A percentile compares a stretch with the other conserved stretches of the same genome.
phyloP scores from a whole-genome alignment of 2,113 vertebrate species.

The Symphodus melops region DNA sequence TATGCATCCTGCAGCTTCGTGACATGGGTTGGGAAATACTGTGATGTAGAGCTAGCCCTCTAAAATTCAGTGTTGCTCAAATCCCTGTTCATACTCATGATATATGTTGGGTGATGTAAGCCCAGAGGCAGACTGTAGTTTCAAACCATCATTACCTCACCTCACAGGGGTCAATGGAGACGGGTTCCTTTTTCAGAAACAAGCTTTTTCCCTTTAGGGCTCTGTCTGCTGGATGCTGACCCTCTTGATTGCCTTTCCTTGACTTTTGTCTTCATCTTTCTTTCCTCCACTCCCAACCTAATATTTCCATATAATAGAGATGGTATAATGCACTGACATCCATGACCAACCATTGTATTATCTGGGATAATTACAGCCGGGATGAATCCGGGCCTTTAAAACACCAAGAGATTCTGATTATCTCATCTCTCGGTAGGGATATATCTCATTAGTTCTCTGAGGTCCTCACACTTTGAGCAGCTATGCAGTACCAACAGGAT shows the following conservation, averaged over 20 bases:
- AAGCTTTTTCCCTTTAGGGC: not conserved
- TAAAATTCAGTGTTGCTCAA: not conserved
- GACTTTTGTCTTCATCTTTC: not conserved
- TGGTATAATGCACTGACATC: not conserved
- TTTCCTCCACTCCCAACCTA: not conserved
- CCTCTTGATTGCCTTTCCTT: not conserved
- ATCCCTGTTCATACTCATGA: conserved; percentile 1
- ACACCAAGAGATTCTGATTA: not conserved
- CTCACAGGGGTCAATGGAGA: not conserved
- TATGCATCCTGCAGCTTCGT: not conserved
- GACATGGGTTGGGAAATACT: not conserved
- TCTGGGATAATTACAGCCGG: not conserved
- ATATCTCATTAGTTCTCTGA: not conserved
- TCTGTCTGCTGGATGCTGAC: not conserved
- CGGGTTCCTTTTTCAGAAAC: not conserved
- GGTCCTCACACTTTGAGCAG: not conserved
- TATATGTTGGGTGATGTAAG: conserved; percentile 1
- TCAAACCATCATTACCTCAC: conserved; percentile 8
- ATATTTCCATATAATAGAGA: not conserved
- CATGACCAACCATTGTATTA: not conserved
- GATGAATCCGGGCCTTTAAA: not conserved
- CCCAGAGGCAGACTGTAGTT: not conserved
- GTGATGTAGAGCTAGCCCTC: not conserved
- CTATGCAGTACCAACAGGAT: not conserved
- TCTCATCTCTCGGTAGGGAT: not conserved